These are phyloP conservation scores for Chloromyia formosa DNA, from an alignment of 2,888 invertebrate species.

Conservation along the genomic window DNA sequence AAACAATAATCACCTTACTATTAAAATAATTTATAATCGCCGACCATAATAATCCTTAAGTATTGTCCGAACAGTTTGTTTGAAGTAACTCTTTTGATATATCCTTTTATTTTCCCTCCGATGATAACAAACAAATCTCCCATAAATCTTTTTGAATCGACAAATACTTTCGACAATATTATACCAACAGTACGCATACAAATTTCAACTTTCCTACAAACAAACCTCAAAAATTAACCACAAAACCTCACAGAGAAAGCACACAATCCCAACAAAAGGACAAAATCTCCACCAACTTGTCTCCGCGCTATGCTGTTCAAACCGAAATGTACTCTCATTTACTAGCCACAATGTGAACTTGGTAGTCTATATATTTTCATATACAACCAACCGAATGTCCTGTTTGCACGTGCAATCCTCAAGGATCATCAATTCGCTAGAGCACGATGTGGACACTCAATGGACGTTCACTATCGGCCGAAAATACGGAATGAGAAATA, in stretches of 20 bases:
- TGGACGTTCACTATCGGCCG: constrained; percentile 1
- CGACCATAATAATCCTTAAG: too few species aligned
- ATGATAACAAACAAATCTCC: constrained; percentile 10
- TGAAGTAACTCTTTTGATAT: background rate
- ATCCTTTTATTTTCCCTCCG: background rate
- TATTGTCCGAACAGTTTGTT: background rate
- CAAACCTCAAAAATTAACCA: constrained; percentile 55
- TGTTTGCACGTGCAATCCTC: constrained; percentile 10
- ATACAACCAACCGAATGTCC: background rate
- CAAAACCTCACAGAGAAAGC: constrained; percentile 57
- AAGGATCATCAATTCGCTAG: constrained; percentile 30
- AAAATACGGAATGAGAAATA: background rate
- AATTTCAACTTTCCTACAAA: constrained; percentile 30
- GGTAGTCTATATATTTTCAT: background rate
- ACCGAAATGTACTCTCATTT: constrained; percentile 20
- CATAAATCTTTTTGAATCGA: constrained; percentile 12
- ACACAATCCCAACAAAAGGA: constrained; percentile 45
- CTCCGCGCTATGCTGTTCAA: background rate
- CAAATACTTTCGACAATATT: background rate
- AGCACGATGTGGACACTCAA: background rate
- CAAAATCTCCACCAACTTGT: constrained; percentile 20
- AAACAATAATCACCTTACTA: too few species aligned
- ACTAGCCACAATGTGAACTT: constrained; percentile 37
- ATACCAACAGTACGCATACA: constrained; percentile 13
- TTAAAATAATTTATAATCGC: too few species aligned